Percentiles rank a stretch among this genome's conserved stretches.
These are phyloP conservation scores for Sus cebifrons DNA, from an alignment of 2,797 vertebrate species.

Conservation along the genomic window DNA sequence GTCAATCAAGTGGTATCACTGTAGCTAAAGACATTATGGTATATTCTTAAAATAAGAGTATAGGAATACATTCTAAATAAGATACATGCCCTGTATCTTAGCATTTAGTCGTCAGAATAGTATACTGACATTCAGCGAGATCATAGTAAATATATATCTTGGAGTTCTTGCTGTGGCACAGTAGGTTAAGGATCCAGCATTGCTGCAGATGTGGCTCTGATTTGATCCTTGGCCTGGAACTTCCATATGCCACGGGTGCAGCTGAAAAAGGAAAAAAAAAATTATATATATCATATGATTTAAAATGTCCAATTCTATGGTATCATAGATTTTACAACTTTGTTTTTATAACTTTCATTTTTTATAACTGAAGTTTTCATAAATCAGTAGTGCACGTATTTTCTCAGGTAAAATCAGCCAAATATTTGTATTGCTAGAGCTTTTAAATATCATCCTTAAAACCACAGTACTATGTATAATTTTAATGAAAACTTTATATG, in stretches of 20 bases:
- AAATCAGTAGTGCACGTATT: background rate
- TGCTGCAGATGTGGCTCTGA: too few relatives aligned
- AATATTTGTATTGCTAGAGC: background rate
- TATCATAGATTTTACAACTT: background rate
- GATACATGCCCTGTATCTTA: background rate
- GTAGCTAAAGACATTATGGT: background rate
- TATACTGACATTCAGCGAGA: background rate
- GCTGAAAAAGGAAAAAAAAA: too few relatives aligned
- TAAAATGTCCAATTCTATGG: background rate
- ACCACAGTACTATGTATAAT: background rate
- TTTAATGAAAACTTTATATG: conserved; percentile 41
- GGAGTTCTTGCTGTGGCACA: too few relatives aligned
- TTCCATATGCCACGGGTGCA: too few relatives aligned
- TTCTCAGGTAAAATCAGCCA: background rate
- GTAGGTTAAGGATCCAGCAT: too few relatives aligned
- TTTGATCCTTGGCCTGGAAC: too few relatives aligned
- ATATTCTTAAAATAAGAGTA: background rate
- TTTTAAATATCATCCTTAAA: conserved; percentile 49
- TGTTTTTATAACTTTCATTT: background rate
- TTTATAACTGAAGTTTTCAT: conserved; percentile 33
- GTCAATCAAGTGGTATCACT: background rate
- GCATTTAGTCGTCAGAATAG: background rate
- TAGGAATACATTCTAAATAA: background rate
- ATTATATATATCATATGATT: background rate
- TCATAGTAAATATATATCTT: background rate